Conservation (phyloP, 2,113 vertebrate species). For the Brachirus orientalis region DNA sequence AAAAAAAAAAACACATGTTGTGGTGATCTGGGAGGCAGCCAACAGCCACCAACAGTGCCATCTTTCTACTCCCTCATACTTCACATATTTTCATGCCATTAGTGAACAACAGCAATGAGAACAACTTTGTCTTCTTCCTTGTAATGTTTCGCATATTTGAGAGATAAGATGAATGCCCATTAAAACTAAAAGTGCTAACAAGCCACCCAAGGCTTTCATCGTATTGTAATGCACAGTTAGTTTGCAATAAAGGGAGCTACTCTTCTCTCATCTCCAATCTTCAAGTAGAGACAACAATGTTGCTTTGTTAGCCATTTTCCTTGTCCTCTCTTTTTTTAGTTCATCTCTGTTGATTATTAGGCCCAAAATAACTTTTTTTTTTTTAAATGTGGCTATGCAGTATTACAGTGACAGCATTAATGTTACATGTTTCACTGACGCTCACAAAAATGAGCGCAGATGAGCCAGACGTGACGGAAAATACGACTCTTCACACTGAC, state of each 20-base stretch:
- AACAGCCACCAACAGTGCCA: slow-evolving; percentile 6
- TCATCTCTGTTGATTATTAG: slow-evolving; percentile 67
- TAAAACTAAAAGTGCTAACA: slow-evolving; percentile 51
- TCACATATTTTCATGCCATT: slow-evolving; percentile 26
- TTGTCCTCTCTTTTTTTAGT: slow-evolving; percentile 27
- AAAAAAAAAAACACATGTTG: neutral
- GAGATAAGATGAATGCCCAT: slow-evolving; percentile 32
- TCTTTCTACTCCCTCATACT: slow-evolving; percentile 19
- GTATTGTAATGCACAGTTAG: too few species aligned
- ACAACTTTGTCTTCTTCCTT: slow-evolving; percentile 17
- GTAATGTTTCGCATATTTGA: slow-evolving; percentile 41
- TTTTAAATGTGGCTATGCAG: slow-evolving; percentile 36
- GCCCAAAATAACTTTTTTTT: slow-evolving; percentile 68
- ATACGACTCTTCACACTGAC: slow-evolving; percentile 39
- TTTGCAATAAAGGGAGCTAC: slow-evolving; percentile 44
- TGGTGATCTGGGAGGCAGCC: neutral
- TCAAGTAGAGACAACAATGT: slow-evolving; percentile 55
- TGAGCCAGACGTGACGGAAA: slow-evolving; percentile 57
- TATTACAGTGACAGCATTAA: slow-evolving; percentile 64
- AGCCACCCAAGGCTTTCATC: slow-evolving; percentile 30
- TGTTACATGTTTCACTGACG: slow-evolving; percentile 62
- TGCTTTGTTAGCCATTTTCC: slow-evolving; percentile 42
- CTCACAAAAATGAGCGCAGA: slow-evolving; percentile 63
- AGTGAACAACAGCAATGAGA: slow-evolving; percentile 10
- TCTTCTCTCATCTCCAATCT: slow-evolving; percentile 62